Percentiles rank a stretch among this genome's conserved stretches.
These are phyloP conservation scores for Brachyrhaphis roseni DNA, from an alignment of 2,797 vertebrate species.

Conservation along the genomic window DNA sequence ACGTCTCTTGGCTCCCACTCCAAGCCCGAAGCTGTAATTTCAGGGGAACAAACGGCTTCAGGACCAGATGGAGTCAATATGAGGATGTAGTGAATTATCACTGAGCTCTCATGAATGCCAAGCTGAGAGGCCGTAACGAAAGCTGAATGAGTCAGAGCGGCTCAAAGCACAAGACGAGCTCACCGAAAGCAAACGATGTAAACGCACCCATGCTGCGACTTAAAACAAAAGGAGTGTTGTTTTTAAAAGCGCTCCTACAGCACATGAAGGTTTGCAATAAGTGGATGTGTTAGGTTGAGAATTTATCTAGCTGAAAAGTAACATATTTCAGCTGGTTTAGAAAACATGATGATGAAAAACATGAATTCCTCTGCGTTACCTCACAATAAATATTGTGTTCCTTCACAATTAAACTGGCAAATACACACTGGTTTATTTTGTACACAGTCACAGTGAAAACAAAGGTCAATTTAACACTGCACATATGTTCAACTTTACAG, in stretches of 20 bases:
- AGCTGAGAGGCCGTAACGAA: background rate
- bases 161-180: background rate
- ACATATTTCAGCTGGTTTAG: background rate
- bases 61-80: conserved; percentile 5
- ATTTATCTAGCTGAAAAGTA: background rate
- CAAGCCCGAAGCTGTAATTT: background rate
- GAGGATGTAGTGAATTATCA: conserved; percentile 36
- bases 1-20: background rate
- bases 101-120: background rate
- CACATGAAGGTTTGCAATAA: background rate
- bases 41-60: background rate
- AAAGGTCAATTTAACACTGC: no score
- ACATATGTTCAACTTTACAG: no score
- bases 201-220: background rate
- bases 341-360: background rate
- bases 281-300: background rate
- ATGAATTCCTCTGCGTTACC: no score
- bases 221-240: background rate
- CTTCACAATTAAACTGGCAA: no score
- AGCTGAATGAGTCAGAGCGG: conserved; percentile 1
- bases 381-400: no score
- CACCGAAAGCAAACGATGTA: background rate
- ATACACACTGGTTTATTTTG: no score
- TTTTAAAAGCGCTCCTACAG: background rate
- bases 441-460: no score